Evolutionary conservation across 2,113 vertebrate genomes (phyloP).

Genomic region (Planiliza haematocheilus): DNA sequence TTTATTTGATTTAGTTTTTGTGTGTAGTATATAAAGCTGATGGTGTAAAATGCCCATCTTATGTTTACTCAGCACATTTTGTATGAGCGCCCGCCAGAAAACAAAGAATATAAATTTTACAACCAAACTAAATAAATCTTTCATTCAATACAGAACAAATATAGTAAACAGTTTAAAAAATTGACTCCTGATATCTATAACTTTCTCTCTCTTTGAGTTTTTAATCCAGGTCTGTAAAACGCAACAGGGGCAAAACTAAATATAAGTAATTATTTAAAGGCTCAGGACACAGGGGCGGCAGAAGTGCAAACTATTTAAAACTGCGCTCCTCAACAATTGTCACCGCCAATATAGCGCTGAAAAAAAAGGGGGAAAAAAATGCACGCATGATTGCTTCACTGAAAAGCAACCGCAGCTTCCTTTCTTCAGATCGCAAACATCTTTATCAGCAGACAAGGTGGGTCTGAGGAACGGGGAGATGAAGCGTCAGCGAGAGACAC

Average conservation of each 20-base stretch:
- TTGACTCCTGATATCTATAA: slow-evolving; percentile 31
- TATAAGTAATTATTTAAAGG: slow-evolving; percentile 75
- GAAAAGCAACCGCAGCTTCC: slow-evolving; percentile 3
- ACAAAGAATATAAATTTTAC: not conserved
- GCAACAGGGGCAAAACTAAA: slow-evolving; percentile 68
- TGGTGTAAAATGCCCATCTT: no score
- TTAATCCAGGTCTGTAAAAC: slow-evolving; percentile 60
- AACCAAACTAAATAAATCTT: no score
- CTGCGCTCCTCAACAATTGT: slow-evolving; percentile 50
- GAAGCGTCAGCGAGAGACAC: slow-evolving; percentile 20
- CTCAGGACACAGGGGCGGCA: slow-evolving; percentile 34
- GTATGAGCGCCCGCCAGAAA: no score
- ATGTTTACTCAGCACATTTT: no score
- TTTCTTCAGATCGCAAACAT: slow-evolving; percentile 48
- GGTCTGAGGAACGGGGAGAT: slow-evolving; percentile 45
- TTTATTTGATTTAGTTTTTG: no score
- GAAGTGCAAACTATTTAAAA: slow-evolving; percentile 67
- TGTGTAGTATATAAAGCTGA: no score
- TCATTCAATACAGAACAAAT: no score
- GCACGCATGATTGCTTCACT: slow-evolving; percentile 35
- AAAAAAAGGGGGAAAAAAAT: slow-evolving; percentile 32
- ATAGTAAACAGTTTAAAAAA: slow-evolving; percentile 22
- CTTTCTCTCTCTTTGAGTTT: slow-evolving; percentile 55
- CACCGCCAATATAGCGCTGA: slow-evolving; percentile 50
- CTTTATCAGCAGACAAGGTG: slow-evolving; percentile 51